These are phyloP conservation scores for Streptopelia turtur DNA, from an alignment of 2,797 vertebrate genomes.

Conservation along the genomic window DNA sequence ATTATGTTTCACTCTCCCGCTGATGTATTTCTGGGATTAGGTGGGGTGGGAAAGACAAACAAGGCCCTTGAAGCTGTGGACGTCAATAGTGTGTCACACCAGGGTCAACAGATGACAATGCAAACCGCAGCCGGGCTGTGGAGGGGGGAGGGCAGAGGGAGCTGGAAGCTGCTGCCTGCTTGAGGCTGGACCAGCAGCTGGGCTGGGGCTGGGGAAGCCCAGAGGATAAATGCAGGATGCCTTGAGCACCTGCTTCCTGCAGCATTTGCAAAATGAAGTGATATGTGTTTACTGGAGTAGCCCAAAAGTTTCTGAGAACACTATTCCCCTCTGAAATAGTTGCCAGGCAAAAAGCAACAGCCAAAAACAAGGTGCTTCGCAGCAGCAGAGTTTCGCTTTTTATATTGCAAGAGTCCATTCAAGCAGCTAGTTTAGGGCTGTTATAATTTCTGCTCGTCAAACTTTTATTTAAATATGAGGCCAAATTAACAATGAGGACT, in stretches of 20 bases:
- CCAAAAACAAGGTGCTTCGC: not conserved
- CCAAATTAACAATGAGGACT: not conserved
- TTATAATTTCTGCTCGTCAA: not conserved
- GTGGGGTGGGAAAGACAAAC: conserved; percentile 5
- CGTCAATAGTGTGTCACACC: not conserved
- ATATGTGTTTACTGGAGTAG: too few species aligned
- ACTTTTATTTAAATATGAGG: not conserved
- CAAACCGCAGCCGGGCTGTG: not conserved
- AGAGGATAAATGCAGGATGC: accelerated
- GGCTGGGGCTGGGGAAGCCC: not conserved
- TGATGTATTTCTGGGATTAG: not conserved
- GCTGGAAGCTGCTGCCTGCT: not conserved
- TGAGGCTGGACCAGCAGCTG: not conserved
- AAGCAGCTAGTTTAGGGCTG: not conserved
- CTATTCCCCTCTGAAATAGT: not conserved
- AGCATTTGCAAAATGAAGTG: accelerated
- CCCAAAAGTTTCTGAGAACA: not conserved
- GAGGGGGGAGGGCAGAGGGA: not conserved
- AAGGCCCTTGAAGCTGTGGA: not conserved
- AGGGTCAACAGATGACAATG: not conserved
- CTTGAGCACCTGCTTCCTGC: not conserved
- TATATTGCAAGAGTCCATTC: not conserved
- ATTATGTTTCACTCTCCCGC: accelerated
- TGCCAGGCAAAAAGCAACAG: not conserved
- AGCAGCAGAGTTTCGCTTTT: not conserved